Percentiles rank a stretch among this genome's conserved stretches.
Evolutionary conservation across 2,888 invertebrate genomes (phyloP).

Genomic region (Hydrotaea diabolus): DNA sequence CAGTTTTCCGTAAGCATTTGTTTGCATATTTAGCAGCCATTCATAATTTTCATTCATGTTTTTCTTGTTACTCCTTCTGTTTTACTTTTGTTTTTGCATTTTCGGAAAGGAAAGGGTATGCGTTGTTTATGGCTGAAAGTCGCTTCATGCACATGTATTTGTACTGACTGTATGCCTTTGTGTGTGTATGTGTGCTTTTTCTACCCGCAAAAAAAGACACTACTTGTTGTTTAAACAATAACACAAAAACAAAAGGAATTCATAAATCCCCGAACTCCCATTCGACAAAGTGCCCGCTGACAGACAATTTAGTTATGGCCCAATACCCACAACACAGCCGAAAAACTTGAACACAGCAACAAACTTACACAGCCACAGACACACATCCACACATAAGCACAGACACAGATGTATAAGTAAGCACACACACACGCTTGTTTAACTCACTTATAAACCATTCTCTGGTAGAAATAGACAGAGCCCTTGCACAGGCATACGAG

Average conservation of each 20-base stretch:
- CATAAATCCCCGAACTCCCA: slow-evolving; percentile 19
- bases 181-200: slow-evolving; percentile 13
- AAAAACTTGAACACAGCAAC: slow-evolving; percentile 20
- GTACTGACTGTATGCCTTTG: background rate
- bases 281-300: slow-evolving; percentile 35
- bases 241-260: slow-evolving; percentile 38
- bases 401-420: too few relatives aligned
- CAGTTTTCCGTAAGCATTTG: background rate
- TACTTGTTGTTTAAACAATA: slow-evolving; percentile 64
- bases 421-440: background rate
- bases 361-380: too few relatives aligned
- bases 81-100: background rate
- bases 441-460: background rate
- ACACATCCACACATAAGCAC: background rate
- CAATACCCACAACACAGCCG: slow-evolving; percentile 7
- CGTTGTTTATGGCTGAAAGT: background rate
- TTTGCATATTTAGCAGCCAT: background rate
- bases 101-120: background rate
- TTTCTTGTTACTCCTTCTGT: background rate
- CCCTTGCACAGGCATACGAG: slow-evolving; percentile 16
- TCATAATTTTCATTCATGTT: background rate
- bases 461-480: too few relatives aligned
- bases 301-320: background rate
- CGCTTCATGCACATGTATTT: background rate
- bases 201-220: slow-evolving; percentile 49